Percentiles rank a stretch among this genome's conserved stretches.
phyloP scores from a whole-genome alignment of 2,113 vertebrate genomes.

The Ammodytes marinus region DNA sequence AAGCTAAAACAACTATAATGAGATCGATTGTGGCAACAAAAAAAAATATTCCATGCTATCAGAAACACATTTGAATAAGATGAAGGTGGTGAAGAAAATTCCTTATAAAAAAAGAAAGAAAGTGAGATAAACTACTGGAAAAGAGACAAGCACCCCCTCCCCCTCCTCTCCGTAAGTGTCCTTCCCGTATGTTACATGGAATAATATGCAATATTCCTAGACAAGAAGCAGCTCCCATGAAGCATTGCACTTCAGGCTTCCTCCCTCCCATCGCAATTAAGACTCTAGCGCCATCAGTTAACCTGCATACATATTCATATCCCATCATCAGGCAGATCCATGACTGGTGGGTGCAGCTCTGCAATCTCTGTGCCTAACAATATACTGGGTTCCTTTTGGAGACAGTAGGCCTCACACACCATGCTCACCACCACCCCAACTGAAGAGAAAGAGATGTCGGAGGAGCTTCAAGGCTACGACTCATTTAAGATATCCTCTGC shows the following conservation, averaged over 20 bases:
- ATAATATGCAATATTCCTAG: slow-evolving; percentile 30
- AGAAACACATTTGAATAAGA: slow-evolving; percentile 21
- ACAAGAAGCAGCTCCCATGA: slow-evolving; percentile 46
- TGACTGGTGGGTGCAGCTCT: slow-evolving; percentile 53
- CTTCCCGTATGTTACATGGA: not conserved
- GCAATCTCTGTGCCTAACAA: slow-evolving; percentile 32
- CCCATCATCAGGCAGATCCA: slow-evolving; percentile 51
- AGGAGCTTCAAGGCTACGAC: slow-evolving; percentile 9
- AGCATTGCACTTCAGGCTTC: slow-evolving; percentile 60
- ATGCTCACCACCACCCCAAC: slow-evolving; percentile 29
- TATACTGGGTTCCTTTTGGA: slow-evolving; percentile 11
- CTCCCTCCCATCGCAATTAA: slow-evolving; percentile 72
- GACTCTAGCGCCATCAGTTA: slow-evolving; percentile 67
- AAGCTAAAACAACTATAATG: slow-evolving; percentile 69
- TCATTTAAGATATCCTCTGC: slow-evolving; percentile 38
- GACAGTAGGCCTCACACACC: slow-evolving; percentile 27
- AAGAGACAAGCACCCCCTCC: not conserved
- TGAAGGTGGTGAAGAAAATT: slow-evolving; percentile 7
- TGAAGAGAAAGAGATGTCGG: not conserved
- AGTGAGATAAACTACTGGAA: slow-evolving; percentile 3
- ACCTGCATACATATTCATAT: slow-evolving; percentile 81
- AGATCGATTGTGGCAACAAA: slow-evolving; percentile 23
- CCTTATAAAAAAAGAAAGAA: not conserved
- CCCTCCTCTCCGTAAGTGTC: not conserved
- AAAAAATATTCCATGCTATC: slow-evolving; percentile 15